Percentiles rank a stretch among this genome's conserved stretches.
These are phyloP conservation scores for Mycogona germanica DNA, from an alignment of 2,888 invertebrate species.

Conservation along the genomic window DNA sequence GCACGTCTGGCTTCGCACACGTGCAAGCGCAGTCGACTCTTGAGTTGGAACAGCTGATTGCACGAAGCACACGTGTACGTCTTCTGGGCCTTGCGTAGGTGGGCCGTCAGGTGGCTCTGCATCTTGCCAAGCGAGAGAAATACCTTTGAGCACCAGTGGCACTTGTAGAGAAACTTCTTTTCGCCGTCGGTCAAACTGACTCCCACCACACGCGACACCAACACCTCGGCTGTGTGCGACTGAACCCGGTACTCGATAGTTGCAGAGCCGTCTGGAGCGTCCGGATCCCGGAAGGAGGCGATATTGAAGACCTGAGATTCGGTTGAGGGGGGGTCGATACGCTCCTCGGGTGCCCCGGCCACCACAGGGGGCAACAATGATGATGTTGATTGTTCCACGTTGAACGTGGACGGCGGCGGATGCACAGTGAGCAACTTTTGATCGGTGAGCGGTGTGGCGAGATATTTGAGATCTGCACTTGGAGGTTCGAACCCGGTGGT, in stretches of 20 bases:
- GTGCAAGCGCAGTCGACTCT: constrained; percentile 26
- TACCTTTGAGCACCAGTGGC: constrained; percentile 32
- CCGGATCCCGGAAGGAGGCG: not conserved
- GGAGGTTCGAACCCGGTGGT: no score
- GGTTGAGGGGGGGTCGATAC: not conserved
- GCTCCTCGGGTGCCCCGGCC: not conserved
- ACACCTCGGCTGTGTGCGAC: constrained; percentile 27
- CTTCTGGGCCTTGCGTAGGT: constrained; percentile 25
- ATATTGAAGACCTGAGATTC: constrained; percentile 4
- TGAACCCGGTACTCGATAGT: constrained; percentile 17
- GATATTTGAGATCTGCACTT: no score
- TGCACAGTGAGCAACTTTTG: no score
- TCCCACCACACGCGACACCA: constrained; percentile 31
- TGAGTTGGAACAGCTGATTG: constrained; percentile 29
- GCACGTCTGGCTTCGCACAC: no score
- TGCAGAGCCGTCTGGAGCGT: constrained; percentile 1
- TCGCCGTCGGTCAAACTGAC: constrained; percentile 28
- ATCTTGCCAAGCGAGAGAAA: constrained; percentile 29
- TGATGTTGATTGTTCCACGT: no score
- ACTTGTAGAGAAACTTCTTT: constrained; percentile 31
- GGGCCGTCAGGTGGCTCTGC: constrained; percentile 32
- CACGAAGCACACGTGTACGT: constrained; percentile 25
- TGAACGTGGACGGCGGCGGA: no score
- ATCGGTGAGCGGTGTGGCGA: no score
- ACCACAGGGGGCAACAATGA: no score